Percentiles rank a stretch among this genome's conserved stretches.
Conservation (phyloP, 64 coral and sea anemone genomes). For the Montipora foliosa region DNA sequence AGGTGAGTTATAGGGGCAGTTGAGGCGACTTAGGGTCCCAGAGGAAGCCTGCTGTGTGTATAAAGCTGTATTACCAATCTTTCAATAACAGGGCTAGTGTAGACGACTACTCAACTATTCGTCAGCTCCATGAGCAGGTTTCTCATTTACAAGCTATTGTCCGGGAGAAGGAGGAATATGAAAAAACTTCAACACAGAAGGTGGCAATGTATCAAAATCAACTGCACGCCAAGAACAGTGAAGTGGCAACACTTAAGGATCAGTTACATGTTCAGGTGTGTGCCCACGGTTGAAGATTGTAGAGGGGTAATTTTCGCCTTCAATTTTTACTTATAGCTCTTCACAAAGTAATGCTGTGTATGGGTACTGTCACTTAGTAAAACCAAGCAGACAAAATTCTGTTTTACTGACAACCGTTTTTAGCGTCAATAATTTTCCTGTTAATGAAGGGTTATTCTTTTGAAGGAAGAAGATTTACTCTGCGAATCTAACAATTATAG, state of each 20-base stretch:
- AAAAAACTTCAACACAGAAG: constrained; percentile 80
- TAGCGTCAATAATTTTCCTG: too few relatives aligned
- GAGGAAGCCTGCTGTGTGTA: too few relatives aligned
- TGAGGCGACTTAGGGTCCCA: too few relatives aligned
- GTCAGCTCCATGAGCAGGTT: constrained; percentile 73
- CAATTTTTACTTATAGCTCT: background rate
- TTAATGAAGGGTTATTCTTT: too few relatives aligned
- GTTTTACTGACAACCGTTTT: too few relatives aligned
- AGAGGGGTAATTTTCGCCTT: background rate
- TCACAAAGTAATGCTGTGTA: too few relatives aligned
- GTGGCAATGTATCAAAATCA: constrained; percentile 85
- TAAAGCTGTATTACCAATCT: background rate
- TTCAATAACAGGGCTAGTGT: constrained; percentile 63
- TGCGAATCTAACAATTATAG: too few relatives aligned
- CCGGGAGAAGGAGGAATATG: constrained; percentile 78
- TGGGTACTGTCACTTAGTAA: too few relatives aligned
- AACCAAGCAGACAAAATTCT: too few relatives aligned
- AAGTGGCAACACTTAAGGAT: constrained; percentile 78
- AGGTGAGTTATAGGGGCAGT: too few relatives aligned
- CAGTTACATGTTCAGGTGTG: constrained; percentile 78
- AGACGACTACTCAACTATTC: constrained; percentile 66
- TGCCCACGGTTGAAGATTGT: too few relatives aligned
- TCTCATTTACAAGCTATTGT: constrained; percentile 75
- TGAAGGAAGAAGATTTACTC: too few relatives aligned
- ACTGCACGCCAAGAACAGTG: constrained; percentile 87